Evolutionary conservation across 2,888 invertebrate species (phyloP), one percentile per base, ranked within the genome.

Genomic region (Tromatobia lineatoria): DNA sequence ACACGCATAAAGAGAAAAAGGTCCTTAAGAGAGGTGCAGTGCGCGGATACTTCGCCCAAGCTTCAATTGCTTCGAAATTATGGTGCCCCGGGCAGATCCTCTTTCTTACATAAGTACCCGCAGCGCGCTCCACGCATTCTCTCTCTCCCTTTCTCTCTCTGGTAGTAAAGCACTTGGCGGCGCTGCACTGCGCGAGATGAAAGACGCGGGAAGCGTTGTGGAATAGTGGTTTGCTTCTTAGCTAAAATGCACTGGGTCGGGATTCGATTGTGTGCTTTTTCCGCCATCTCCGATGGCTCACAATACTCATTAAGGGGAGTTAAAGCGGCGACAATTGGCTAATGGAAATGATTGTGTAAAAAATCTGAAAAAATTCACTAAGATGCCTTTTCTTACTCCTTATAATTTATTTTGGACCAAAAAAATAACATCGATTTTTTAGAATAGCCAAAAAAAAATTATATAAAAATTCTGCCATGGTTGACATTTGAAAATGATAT

Each of bases 51-150:
- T 67, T 29, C 42, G 47, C 13, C 64, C 64, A 70, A 45, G 80
- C 67, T 83, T 69, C 76, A 80, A 80, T 80, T 83, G 80, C 83
- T 59, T 54, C 64, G 71, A 80, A 83, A 83, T 83, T 83, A 83
- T 80, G 77, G 76, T 76, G 80, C 76, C 76, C 67, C 80, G 34
- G 67, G 80, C 76, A 61, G 66, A 67, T 83, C 73, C 76, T 80
- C 59, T 79, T 76, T 80, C 70, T 64, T 76, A 69, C 83, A 69
- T 54, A 77, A 83, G 83, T 83, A 80, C 83, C 80, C 75, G 77
- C 34, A 64, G 67, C 71, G 38, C 23, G 29, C 6, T 45, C 52
- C 25, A 23, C 67, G 77, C 69, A 38, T 38, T 38, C 38, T 38
- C 38, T 38, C 38, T 38, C 38, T 38, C 34, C 7, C 34, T 38